Base-by-base conservation (phyloP, 2,888 invertebrate genomes). In the Noctua janthina region DNA sequence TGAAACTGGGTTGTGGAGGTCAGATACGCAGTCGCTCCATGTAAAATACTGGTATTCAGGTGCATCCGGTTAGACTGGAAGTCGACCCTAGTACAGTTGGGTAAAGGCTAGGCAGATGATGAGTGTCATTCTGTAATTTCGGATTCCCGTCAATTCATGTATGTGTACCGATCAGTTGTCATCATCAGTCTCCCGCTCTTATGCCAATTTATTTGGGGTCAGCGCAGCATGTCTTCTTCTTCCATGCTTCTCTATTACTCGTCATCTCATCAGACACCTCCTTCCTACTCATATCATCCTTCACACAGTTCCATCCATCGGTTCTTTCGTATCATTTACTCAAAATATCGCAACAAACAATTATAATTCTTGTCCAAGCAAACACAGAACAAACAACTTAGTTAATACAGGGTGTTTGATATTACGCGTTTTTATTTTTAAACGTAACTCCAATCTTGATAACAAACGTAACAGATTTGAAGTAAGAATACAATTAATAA, bases 401-500 rank as follows among this genome's bases (percentile, higher is more conserved):
- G 15, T 29, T 2, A 8, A 6, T 39, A 76, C 23, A 79, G 54
- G 23, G 0, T 23, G 70, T 70, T 62, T 80, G 46, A 74, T 23
- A 74, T 73, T 75, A 62, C 5, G 20, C 59, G 6, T 78, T 74
- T 74, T 8, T 2, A 69, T 46, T 82, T 39, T 67, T 43, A 72
- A 83, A 66, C 43, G 29, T 29, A 23, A 35, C 23, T 66, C 39
- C 1, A 80, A 85, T 88, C 88, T 80, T 69, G 88, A 89, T 85
- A 39, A 51, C 11, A 77, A 76, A 85, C 69, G 54, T 56, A 64
- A 83, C 69, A 71, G 86, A 87, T 88, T 81, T 54, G 29, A 64
- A 84, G 17, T 76, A 79, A 76, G 81, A 84, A 84, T 51, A 85
- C 81, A 81, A 89, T 84, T 85, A 87, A 87, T 86, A 86, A 75